Base-by-base conservation (phyloP, 2,888 invertebrate genomes). In the Bugulina stolonifera region DNA sequence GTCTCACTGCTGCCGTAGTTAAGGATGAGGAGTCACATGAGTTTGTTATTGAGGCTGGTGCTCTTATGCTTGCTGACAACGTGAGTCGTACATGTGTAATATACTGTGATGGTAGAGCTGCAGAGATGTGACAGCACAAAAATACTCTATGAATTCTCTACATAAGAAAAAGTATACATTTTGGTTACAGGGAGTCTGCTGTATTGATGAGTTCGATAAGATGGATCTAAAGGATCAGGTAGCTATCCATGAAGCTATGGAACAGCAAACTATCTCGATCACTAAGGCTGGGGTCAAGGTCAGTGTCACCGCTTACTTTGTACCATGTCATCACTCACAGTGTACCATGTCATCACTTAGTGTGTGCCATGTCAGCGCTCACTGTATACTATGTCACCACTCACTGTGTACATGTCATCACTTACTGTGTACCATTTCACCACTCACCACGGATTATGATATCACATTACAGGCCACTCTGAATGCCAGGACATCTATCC, bases 241-340 rank as follows among this genome's bases (percentile, higher is more conserved):
- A 3, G 98, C 99, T 69, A 99, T 99, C 77, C 99, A 99, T 87
- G 99, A 99, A 86, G 99, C 99, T 1, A 99, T 99, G 99, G 99
- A 99, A 87, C 99, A 99, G 81, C 99, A 99, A 86, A 99, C 99
- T 0, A 99, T 99, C 78, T 96, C 97, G 0, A 89, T 99, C 73
- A 97, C 99, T 0, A 99, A 99, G 88, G 93, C 87, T 73, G 87
- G 87, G 23, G 86, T 87, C 43, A 83, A 83, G 80, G 85, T 84
- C 76, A 64, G 79, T 73, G 25, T 25, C 3, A 5, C 3, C 5
- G 3, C 10, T 58, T 23, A 22, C n/a, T 58, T 58, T 27, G 29
- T n/a, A n/a, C n/a, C n/a, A n/a, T n/a, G n/a, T n/a, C n/a, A n/a
- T n/a, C n/a, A n/a, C n/a, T n/a, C n/a, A n/a, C n/a, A n/a, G n/a